Percentiles rank a stretch among this genome's conserved stretches.
Evolutionary conservation across 2,113 vertebrate genomes (phyloP).

Genomic region (Chionodraco myersi): DNA sequence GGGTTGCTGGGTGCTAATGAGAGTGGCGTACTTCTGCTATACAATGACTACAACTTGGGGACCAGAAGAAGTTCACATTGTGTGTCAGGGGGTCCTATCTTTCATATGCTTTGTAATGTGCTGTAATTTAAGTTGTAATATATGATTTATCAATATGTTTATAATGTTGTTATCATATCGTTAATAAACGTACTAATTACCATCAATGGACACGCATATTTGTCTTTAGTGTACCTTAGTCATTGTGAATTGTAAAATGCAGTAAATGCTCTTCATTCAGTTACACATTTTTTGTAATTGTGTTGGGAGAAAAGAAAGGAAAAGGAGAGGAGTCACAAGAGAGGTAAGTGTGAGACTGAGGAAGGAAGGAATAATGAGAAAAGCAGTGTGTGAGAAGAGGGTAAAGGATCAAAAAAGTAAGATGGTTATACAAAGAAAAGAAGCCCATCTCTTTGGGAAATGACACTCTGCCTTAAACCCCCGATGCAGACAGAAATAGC

Average conservation of each 20-base stretch:
- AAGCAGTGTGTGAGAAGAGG: slow-evolving; percentile 13
- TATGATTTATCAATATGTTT: no score
- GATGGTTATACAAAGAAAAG: slow-evolving; percentile 6
- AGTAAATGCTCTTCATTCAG: not conserved
- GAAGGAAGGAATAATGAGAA: slow-evolving; percentile 54
- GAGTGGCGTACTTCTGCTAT: slow-evolving; percentile 17
- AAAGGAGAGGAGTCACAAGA: slow-evolving; percentile 19
- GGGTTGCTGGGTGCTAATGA: slow-evolving; percentile 17
- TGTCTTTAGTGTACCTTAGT: not conserved
- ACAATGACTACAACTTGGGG: slow-evolving; percentile 3
- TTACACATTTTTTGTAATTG: slow-evolving; percentile 26
- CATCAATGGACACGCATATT: not conserved
- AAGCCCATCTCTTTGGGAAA: slow-evolving; percentile 22
- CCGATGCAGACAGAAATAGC: slow-evolving; percentile 19
- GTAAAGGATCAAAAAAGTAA: slow-evolving; percentile 19
- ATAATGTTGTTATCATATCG: not conserved
- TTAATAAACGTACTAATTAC: not conserved
- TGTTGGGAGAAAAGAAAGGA: slow-evolving; percentile 2
- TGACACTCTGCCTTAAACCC: slow-evolving; percentile 28
- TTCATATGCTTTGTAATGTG: no score
- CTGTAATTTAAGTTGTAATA: no score
- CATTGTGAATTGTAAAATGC: not conserved
- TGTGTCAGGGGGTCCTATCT: not conserved
- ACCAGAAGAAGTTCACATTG: slow-evolving; percentile 27
- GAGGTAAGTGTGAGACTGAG: slow-evolving; percentile 29